Conservation (phyloP, 2,888 invertebrate genomes). For the Rhingia rostrata region DNA sequence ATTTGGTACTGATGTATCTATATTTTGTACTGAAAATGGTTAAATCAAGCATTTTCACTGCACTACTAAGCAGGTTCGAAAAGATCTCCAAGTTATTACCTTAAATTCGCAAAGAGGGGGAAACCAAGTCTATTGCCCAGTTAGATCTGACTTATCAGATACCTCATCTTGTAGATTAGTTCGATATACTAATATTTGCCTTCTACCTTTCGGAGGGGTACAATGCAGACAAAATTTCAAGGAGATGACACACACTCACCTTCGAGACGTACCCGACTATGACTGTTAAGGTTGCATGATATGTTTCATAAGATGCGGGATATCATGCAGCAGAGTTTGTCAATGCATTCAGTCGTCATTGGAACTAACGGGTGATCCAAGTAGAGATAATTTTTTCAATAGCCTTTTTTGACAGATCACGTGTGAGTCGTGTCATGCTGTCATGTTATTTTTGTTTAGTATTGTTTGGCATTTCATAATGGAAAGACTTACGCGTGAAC, state of each 20-base stretch:
- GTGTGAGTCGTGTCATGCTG: no score
- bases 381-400: no score
- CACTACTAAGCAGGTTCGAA: no score
- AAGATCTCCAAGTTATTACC: not conserved
- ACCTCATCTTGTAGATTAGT: conserved; percentile 4
- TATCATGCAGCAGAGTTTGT: not conserved
- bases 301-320: conserved; percentile 32
- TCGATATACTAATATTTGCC: conserved; percentile 5
- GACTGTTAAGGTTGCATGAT: conserved; percentile 10
- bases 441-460: no score
- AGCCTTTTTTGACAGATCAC: no score
- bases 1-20: no score
- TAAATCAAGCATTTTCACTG: no score
- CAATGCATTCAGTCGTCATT: conserved; percentile 28
- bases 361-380: no score
- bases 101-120: conserved; percentile 19
- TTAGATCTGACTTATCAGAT: conserved; percentile 22
- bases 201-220: conserved; percentile 37
- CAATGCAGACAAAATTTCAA: conserved; percentile 38
- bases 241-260: conserved; percentile 3
- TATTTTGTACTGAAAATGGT: no score
- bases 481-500: no score
- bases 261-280: conserved; percentile 19
- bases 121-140: no score
- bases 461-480: no score